Percentiles rank a stretch among this genome's conserved stretches.
phyloP scores from a whole-genome alignment of 2,888 invertebrate genomes.

The Pollenia amentaria region DNA sequence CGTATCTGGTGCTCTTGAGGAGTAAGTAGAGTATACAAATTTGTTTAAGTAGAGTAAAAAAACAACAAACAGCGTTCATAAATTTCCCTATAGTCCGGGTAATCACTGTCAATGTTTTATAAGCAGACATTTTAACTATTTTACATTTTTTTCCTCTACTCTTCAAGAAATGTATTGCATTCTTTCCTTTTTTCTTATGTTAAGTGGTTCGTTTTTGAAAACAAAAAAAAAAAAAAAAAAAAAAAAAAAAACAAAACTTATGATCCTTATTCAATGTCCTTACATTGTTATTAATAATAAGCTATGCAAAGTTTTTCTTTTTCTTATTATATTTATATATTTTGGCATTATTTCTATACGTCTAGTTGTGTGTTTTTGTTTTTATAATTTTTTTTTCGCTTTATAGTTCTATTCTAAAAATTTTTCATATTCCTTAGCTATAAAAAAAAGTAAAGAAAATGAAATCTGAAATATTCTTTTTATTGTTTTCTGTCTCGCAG shows the following conservation, averaged over 20 bases:
- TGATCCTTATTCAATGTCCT: constrained; percentile 74
- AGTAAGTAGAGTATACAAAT: constrained; percentile 36
- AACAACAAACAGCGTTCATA: constrained; percentile 43
- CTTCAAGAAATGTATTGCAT: constrained; percentile 36
- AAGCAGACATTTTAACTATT: constrained; percentile 60
- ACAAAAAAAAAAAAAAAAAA: not conserved
- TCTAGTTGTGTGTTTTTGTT: constrained; percentile 76
- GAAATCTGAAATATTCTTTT: constrained; percentile 45
- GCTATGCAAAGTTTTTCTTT: constrained; percentile 68
- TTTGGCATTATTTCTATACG: constrained; percentile 8
- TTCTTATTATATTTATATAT: constrained; percentile 12
- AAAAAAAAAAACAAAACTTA: constrained; percentile 56
- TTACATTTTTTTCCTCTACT: not conserved
- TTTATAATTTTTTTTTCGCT: constrained; percentile 77
- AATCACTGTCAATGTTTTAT: constrained; percentile 72
- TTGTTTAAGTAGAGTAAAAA: constrained; percentile 46
- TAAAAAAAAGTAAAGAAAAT: not conserved
- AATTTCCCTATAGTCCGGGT: constrained; percentile 68
- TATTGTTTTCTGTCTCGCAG: constrained; percentile 69
- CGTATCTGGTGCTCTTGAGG: constrained; percentile 1
- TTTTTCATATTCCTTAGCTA: constrained; percentile 54
- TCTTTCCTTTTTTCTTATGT: constrained; percentile 55
- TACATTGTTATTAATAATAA: constrained; percentile 75
- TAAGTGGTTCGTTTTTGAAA: constrained; percentile 60
- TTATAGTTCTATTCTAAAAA: not conserved